Evolutionary conservation across 2,113 vertebrate species (phyloP).

Genomic region (Dissostichus mawsoni): DNA sequence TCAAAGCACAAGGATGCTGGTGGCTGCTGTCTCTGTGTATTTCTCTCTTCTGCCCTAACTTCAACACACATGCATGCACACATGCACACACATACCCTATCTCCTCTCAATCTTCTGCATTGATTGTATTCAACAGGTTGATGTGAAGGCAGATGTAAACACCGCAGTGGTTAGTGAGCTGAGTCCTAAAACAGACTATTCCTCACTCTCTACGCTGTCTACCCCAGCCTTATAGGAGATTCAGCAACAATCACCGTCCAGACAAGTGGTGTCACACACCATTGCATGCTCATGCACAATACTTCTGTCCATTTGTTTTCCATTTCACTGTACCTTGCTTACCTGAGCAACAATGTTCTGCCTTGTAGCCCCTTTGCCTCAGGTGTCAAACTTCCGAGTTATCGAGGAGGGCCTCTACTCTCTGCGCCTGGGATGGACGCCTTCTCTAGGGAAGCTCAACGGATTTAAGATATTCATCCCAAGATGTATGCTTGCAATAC

Average conservation of each 20-base stretch:
- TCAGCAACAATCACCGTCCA: slow-evolving; percentile 74
- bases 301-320: not conserved
- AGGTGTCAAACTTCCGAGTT: slow-evolving; percentile 89
- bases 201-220: slow-evolving; percentile 85
- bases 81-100: slow-evolving; percentile 4
- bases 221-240: slow-evolving; percentile 82
- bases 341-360: not conserved
- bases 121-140: slow-evolving; percentile 77
- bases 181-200: slow-evolving; percentile 85
- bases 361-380: slow-evolving; percentile 84
- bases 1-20: not conserved
- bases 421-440: slow-evolving; percentile 89
- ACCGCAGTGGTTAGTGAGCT: slow-evolving; percentile 82
- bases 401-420: slow-evolving; percentile 89
- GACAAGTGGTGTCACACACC: slow-evolving; percentile 83
- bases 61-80: not conserved
- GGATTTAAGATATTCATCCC: slow-evolving; percentile 91
- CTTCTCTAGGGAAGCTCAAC: slow-evolving; percentile 82
- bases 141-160: slow-evolving; percentile 84
- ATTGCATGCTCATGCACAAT: not conserved
- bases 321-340: not conserved
- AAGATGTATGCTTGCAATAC: slow-evolving; percentile 80
- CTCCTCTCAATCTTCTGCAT: slow-evolving; percentile 2
- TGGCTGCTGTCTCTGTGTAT: not conserved
- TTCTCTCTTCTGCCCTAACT: slow-evolving; percentile 1